phyloP scores from a whole-genome alignment of 2,113 vertebrate genomes.

The Theropithecus gelada region DNA sequence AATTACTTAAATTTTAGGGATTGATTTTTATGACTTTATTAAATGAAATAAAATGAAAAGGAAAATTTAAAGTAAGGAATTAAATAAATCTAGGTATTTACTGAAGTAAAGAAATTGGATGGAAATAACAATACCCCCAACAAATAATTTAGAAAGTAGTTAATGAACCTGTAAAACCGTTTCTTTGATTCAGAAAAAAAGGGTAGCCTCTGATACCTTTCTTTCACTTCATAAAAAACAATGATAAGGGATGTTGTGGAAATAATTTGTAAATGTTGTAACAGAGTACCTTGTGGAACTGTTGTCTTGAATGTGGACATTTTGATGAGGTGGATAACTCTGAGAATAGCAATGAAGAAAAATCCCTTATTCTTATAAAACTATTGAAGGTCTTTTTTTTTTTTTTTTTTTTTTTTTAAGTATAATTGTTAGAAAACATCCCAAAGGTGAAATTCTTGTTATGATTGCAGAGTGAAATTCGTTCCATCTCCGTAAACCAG shows the following conservation, averaged over 20 bases:
- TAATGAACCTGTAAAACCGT: conserved; percentile 2
- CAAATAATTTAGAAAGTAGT: background rate
- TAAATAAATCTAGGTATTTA: background rate
- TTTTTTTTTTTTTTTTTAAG: background rate
- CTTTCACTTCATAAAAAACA: conserved; percentile 23
- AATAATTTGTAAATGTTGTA: background rate
- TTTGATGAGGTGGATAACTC: background rate
- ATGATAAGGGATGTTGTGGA: background rate
- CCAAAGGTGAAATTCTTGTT: conserved; percentile 21
- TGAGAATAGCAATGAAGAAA: background rate
- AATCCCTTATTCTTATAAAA: background rate
- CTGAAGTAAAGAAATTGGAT: background rate
- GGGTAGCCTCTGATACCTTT: background rate
- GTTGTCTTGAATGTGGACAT: background rate
- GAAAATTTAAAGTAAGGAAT: background rate
- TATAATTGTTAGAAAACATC: background rate
- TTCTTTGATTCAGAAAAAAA: background rate
- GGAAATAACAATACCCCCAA: background rate
- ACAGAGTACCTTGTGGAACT: background rate
- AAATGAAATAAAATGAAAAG: conserved; percentile 2
- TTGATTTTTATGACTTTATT: conserved; percentile 11
- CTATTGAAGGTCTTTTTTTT: background rate
- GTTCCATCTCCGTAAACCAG: conserved; percentile 96
- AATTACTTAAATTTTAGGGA: background rate
- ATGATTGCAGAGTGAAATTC: conserved; percentile 92